A percentile compares a stretch with the other conserved stretches of the same genome.
Evolutionary conservation across 2,113 vertebrate genomes (phyloP).

Genomic region (Leptodactylus fuscus): DNA sequence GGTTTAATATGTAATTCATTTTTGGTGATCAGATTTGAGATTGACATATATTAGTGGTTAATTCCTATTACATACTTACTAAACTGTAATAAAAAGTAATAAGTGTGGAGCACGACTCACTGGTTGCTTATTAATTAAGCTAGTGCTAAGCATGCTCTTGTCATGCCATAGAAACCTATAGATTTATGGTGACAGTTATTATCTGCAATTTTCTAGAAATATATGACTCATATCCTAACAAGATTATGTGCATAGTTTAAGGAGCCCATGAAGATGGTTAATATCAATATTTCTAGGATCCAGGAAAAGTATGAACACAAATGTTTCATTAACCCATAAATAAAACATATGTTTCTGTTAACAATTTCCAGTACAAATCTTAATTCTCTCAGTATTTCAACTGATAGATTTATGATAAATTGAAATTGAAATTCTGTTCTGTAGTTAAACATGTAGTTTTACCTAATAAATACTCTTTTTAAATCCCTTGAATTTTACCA

Average conservation of each 20-base stretch:
- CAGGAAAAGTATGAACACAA: conserved; percentile 19
- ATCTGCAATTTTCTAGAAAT: conserved; percentile 45
- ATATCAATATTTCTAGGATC: conserved; percentile 25
- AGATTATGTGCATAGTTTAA: conserved; percentile 56
- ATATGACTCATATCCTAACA: conserved; percentile 46
- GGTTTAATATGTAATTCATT: no score
- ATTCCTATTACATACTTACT: conserved; percentile 55
- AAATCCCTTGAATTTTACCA: not conserved
- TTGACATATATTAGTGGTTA: no score
- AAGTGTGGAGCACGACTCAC: conserved; percentile 38
- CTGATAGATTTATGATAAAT: conserved; percentile 18
- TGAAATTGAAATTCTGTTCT: conserved; percentile 29
- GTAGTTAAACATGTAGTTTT: conserved; percentile 35
- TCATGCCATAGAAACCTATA: conserved; percentile 34
- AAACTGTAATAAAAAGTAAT: conserved; percentile 57
- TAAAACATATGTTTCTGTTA: conserved; percentile 38
- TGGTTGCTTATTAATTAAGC: conserved; percentile 57
- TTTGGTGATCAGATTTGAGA: no score
- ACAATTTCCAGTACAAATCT: not conserved
- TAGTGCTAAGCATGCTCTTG: conserved; percentile 24
- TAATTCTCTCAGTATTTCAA: not conserved
- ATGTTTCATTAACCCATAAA: conserved; percentile 33
- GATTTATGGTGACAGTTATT: conserved; percentile 37
- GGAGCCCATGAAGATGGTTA: conserved; percentile 34
- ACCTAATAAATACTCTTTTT: conserved; percentile 26